phyloP scores from a whole-genome alignment of 2,888 invertebrate genomes.

The Drosophila yooni region DNA sequence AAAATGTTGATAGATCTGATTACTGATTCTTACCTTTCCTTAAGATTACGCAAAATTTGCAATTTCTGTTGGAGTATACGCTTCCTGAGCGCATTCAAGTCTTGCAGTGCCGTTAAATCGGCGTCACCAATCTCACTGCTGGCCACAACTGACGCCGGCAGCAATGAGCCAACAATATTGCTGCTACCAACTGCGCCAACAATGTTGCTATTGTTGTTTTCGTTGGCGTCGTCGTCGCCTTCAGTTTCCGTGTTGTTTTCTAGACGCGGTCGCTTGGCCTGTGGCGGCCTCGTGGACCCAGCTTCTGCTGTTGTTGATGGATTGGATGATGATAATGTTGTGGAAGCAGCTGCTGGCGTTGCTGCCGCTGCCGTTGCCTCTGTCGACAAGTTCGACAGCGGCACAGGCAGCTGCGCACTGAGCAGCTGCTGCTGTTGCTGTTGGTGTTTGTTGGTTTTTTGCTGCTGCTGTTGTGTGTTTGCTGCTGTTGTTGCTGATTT shows the following conservation, averaged over 20 bases:
- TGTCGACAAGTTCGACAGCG: constrained; percentile 75
- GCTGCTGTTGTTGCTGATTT: constrained; percentile 39
- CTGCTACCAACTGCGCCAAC: constrained; percentile 58
- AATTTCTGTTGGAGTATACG: constrained; percentile 90
- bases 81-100: constrained; percentile 87
- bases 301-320: constrained; percentile 42
- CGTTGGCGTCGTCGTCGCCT: constrained; percentile 1
- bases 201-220: constrained; percentile 52
- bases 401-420: constrained; percentile 78
- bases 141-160: constrained; percentile 77
- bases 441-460: constrained; percentile 44
- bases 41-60: constrained; percentile 88
- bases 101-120: constrained; percentile 73
- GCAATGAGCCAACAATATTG: constrained; percentile 76
- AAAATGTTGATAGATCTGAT: background rate
- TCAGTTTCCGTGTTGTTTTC: constrained; percentile 47
- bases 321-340: constrained; percentile 21
- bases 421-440: constrained; percentile 63
- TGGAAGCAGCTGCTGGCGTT: constrained; percentile 46
- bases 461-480: constrained; percentile 53
- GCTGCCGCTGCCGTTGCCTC: constrained; percentile 68
- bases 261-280: constrained; percentile 74
- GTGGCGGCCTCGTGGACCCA: constrained; percentile 52
- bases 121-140: constrained; percentile 65
- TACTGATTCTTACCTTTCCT: constrained; percentile 87